Base-by-base conservation (phyloP, 2,888 invertebrate genomes). In the Herminia tarsipennalis region DNA sequence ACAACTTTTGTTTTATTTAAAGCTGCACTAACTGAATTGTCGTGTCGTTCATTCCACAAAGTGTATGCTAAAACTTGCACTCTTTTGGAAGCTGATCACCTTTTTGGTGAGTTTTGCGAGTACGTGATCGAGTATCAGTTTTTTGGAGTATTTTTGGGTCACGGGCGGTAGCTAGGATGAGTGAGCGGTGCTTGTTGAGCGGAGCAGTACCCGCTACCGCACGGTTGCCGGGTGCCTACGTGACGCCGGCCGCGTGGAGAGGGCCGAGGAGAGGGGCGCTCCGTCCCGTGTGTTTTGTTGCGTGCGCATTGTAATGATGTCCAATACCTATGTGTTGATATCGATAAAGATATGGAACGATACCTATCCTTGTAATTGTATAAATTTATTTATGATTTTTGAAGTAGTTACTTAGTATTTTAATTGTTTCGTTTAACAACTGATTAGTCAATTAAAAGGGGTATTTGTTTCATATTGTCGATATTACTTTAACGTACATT, bases 161-260 rank as follows among this genome's bases (percentile, higher is more conserved):
- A 71, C 53, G 57, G 58, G 42, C 49, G 42, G 33, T 49, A 21
- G 34, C 20, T 45, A 54, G 50, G 35, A 36, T 42, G 22, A 10
- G 33, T 40, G 53, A 57, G 44, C 43, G 56, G 50, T 5, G 9
- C 17, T 4, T 12, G 34, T 21, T 16, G 9, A 3, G 16, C 32
- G 20, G 8, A 13, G 2, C 16, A 20, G 21, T 36, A 14, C 5
- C 12, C 9, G 12, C 18, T 47, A 20, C 24, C 39, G 47, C 40
- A 25, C 13, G 64, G 54, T 59, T 43, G 61, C 65, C 62, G 69
- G 66, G 73, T 85, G 91, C 88, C 89, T 91, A 91, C 91, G 90
- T 91, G 90, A 91, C 90, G 82, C 66, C 70, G 78, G 55, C 85
- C 88, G 83, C 90, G 91, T 90, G 88, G 81, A 76, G 72, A 74